phyloP scores from a whole-genome alignment of 2,113 vertebrate genomes.

The Cyprinus carpio region DNA sequence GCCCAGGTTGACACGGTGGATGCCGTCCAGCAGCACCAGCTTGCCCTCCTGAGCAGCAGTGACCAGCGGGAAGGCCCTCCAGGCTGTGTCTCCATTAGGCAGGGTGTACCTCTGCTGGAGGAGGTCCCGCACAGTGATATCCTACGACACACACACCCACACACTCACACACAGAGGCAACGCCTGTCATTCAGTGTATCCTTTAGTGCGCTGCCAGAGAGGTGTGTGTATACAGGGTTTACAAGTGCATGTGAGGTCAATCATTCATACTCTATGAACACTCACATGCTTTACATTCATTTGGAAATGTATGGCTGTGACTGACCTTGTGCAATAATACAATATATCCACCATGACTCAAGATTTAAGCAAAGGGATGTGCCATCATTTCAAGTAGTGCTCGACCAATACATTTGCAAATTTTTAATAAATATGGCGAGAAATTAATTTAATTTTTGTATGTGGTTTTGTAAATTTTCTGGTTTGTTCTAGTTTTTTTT shows the following conservation, averaged over 20 bases:
- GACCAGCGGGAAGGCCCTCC: conserved; percentile 89
- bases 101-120: conserved; percentile 95
- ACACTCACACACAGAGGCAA: neutral
- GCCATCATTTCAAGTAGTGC: neutral
- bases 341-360: neutral
- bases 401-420: neutral
- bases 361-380: neutral
- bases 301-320: neutral
- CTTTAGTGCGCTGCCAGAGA: neutral
- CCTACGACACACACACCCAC: conserved; percentile 69
- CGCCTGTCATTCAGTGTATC: neutral
- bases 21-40: conserved; percentile 89
- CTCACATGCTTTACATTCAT: neutral
- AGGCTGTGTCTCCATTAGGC: conserved; percentile 93
- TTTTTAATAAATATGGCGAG: neutral
- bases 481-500: no score
- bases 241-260: neutral
- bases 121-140: conserved; percentile 94
- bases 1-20: conserved; percentile 91
- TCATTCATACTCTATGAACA: neutral
- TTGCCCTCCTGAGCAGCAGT: conserved; percentile 90
- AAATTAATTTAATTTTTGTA: neutral
- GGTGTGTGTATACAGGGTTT: neutral
- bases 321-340: neutral
- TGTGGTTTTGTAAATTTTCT: no score